These are phyloP conservation scores for Batillaria attramentaria DNA, from an alignment of 1,140 invertebrate species.

Conservation along the genomic window DNA sequence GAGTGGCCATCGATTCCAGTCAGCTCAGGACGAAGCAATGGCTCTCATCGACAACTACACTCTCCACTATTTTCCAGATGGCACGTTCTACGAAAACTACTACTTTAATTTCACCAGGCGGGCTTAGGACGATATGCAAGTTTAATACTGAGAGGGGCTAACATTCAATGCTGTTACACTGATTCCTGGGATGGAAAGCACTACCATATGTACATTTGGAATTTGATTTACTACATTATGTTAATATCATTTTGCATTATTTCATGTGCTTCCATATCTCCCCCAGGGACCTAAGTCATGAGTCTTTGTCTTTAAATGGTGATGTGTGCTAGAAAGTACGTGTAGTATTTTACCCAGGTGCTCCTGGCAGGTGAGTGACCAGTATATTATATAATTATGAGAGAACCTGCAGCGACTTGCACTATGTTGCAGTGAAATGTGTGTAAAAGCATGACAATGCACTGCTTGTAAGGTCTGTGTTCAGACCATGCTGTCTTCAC, in stretches of 20 bases:
- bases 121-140: neutral
- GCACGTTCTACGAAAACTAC: constrained; percentile 44
- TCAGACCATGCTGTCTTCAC: no score
- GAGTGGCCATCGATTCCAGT: constrained; percentile 52
- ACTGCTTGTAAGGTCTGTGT: no score
- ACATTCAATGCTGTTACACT: no score
- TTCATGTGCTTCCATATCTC: neutral
- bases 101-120: constrained; percentile 41
- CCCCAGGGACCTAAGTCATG: neutral
- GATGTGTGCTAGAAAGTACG: no score
- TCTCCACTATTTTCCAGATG: constrained; percentile 40
- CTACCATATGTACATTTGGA: neutral
- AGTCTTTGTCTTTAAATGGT: neutral
- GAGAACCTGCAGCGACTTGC: no score
- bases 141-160: no score
- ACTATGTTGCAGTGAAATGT: no score
- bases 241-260: neutral
- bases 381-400: no score
- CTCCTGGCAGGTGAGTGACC: no score
- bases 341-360: no score
- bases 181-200: no score
- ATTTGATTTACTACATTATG: neutral
- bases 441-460: no score
- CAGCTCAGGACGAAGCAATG: constrained; percentile 35
- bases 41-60: constrained; percentile 56